These are phyloP conservation scores for Bombus haemorrhoidalis DNA, from an alignment of 1,140 invertebrate genomes.

Conservation along the genomic window DNA sequence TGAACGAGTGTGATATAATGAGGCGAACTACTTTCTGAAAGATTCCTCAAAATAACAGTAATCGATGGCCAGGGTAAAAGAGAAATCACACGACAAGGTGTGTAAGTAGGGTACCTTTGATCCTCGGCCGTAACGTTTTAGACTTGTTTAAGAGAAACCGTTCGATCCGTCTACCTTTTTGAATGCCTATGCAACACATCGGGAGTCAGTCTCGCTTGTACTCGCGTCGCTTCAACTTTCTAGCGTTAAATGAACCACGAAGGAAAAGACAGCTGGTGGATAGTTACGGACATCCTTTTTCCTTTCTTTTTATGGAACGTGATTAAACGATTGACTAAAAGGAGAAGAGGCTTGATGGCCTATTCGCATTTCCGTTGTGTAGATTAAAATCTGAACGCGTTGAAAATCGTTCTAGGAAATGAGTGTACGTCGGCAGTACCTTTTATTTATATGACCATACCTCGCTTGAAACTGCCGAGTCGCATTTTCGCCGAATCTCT, in stretches of 20 bases:
- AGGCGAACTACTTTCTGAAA: conserved; percentile 15
- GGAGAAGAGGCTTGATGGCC: not conserved
- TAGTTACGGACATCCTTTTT: not conserved
- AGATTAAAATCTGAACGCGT: not conserved
- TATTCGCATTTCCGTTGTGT: not conserved
- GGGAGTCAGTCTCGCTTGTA: not conserved
- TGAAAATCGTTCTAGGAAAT: not conserved
- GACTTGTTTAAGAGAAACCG: conserved; percentile 47
- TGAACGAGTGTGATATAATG: not conserved
- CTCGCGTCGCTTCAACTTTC: conserved; percentile 36
- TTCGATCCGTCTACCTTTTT: conserved; percentile 45
- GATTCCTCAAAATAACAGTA: conserved; percentile 25
- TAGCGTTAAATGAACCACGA: conserved; percentile 36
- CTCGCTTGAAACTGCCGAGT: conserved; percentile 79
- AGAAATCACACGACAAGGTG: conserved; percentile 38
- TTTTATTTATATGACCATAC: conserved; percentile 60
- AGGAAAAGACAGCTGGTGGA: conserved; percentile 23
- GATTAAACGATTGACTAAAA: conserved; percentile 21
- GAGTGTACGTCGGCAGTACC: not conserved
- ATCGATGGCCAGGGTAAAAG: conserved; percentile 39
- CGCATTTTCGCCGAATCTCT: conserved; percentile 77
- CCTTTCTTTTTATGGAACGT: not conserved
- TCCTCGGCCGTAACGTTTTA: conserved; percentile 42
- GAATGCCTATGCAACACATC: conserved; percentile 33
- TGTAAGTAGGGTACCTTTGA: conserved; percentile 58